Conservation (phyloP, 1,140 invertebrate genomes). For the Galleria mellonella region DNA sequence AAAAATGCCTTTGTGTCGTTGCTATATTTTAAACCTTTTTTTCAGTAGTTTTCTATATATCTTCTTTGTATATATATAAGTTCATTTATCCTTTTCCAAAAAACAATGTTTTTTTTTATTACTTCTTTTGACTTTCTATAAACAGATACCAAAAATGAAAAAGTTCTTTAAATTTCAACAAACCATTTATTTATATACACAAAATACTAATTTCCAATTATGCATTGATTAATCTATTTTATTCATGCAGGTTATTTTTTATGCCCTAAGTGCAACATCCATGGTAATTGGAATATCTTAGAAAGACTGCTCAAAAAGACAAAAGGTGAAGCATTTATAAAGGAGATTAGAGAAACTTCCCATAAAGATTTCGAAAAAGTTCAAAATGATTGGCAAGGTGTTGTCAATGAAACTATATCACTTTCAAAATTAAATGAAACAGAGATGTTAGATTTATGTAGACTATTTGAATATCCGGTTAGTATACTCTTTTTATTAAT, state of each 20-base stretch:
- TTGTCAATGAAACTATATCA: slow-evolving; percentile 42
- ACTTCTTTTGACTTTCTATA: no score
- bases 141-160: no score
- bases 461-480: slow-evolving; percentile 76
- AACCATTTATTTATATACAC: no score
- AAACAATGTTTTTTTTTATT: no score
- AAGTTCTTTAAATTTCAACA: no score
- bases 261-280: slow-evolving; percentile 77
- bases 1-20: no score
- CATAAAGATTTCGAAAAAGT: slow-evolving; percentile 46
- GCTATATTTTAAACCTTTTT: no score
- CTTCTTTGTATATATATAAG: no score
- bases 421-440: slow-evolving; percentile 58
- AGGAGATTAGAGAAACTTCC: slow-evolving; percentile 55
- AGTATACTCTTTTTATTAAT: slow-evolving; percentile 31
- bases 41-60: no score
- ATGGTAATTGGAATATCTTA: slow-evolving; percentile 75
- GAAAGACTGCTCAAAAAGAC: slow-evolving; percentile 67
- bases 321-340: slow-evolving; percentile 50
- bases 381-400: slow-evolving; percentile 55
- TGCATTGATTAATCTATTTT: no score
- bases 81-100: no score
- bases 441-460: slow-evolving; percentile 61
- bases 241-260: slow-evolving; percentile 76
- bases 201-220: no score